Evolutionary conservation across 92 coral and sea anemone species (phyloP).

Genomic region (Blastomussa wellsi): DNA sequence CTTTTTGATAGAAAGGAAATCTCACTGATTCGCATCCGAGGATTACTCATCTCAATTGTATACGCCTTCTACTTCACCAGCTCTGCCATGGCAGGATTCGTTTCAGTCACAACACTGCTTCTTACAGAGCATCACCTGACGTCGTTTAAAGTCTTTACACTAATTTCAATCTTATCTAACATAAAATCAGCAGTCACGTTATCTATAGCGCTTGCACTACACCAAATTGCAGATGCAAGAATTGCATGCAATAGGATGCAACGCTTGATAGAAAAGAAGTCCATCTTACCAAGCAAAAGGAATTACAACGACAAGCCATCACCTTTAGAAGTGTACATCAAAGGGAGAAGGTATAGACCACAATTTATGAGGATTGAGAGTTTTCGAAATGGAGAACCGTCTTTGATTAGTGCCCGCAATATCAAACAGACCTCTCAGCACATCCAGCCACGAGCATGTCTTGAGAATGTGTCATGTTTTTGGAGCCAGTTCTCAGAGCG

Average conservation of each 20-base stretch:
- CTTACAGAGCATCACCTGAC: slow-evolving; percentile 6
- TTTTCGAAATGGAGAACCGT: background rate
- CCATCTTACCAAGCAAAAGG: background rate
- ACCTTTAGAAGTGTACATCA: slow-evolving; percentile 7
- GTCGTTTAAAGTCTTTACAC: slow-evolving; percentile 24
- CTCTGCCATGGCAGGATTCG: slow-evolving; percentile 10
- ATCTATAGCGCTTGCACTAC: slow-evolving; percentile 6
- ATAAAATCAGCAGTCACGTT: slow-evolving; percentile 15
- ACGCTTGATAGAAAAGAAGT: slow-evolving; percentile 17
- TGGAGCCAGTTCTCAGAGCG: slow-evolving; percentile 26
- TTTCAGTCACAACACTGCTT: slow-evolving; percentile 24
- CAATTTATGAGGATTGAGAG: background rate
- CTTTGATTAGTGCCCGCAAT: background rate
- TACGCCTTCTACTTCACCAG: slow-evolving; percentile 15
- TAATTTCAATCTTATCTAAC: slow-evolving; percentile 16
- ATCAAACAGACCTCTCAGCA: background rate
- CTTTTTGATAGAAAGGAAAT: slow-evolving; percentile 34
- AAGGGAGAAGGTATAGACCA: slow-evolving; percentile 16
- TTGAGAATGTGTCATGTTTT: slow-evolving; percentile 10
- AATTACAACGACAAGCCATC: background rate
- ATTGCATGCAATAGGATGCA: slow-evolving; percentile 20
- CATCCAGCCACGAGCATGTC: background rate
- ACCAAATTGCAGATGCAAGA: slow-evolving; percentile 15
- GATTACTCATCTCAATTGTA: slow-evolving; percentile 5
- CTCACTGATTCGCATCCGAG: slow-evolving; percentile 29